phyloP scores from a whole-genome alignment of 2,797 vertebrate species.

The Pangasius larnaudii region DNA sequence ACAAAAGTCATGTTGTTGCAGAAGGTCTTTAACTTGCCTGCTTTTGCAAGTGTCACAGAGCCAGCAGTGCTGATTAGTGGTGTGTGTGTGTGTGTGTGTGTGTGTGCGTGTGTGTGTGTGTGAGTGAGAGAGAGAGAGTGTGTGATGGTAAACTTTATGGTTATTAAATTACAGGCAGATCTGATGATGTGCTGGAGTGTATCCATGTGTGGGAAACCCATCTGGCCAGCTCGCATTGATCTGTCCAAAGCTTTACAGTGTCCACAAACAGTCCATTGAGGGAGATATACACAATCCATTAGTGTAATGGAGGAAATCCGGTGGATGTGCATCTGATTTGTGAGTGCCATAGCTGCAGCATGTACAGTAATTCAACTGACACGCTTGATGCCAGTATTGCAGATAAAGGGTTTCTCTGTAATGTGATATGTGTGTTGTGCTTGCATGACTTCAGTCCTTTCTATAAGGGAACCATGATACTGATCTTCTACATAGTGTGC shows the following conservation, averaged over 20 bases:
- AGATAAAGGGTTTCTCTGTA: background rate
- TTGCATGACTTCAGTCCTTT: background rate
- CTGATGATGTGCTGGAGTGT: constrained; percentile 45
- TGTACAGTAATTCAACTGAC: background rate
- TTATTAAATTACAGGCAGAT: constrained; percentile 42
- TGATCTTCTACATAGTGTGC: background rate
- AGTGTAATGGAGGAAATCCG: constrained; percentile 1
- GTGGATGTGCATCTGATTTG: constrained; percentile 14
- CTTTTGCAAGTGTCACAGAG: background rate
- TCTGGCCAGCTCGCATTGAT: constrained; percentile 38
- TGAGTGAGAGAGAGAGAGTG: background rate
- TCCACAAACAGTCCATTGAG: constrained; percentile 26
- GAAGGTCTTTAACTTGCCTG: background rate
- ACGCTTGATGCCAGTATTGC: background rate
- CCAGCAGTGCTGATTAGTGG: background rate
- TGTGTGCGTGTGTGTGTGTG: background rate
- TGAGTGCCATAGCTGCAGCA: background rate
- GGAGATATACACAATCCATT: constrained; percentile 22
- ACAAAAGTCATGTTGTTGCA: background rate
- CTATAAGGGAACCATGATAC: background rate
- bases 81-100: background rate
- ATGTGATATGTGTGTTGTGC: background rate
- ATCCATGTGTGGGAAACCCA: constrained; percentile 24
- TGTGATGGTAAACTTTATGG: background rate
- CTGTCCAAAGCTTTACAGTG: background rate